Evolutionary conservation across 2,797 vertebrate genomes (phyloP).

Genomic region (Sebastes elongatus): DNA sequence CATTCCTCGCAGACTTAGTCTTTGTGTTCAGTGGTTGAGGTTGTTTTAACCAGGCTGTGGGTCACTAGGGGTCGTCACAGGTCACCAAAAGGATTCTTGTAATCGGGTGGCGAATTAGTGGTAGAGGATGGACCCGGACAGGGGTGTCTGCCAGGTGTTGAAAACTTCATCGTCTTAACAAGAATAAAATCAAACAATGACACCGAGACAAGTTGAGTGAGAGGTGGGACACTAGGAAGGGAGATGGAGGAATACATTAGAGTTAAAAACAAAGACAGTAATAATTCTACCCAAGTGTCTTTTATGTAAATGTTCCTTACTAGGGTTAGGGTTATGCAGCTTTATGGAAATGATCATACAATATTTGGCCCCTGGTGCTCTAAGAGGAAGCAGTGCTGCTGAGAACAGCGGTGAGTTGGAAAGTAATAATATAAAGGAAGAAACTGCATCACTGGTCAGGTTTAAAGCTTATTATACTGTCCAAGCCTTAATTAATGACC

Average conservation of each 20-base stretch:
- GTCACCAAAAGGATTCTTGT: conserved; percentile 71
- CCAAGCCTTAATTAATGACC: not conserved
- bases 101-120: conserved; percentile 58
- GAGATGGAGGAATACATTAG: not conserved
- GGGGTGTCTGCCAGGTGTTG: conserved; percentile 4
- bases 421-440: not conserved
- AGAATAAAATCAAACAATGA: not conserved
- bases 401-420: not conserved
- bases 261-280: not conserved
- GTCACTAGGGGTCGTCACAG: conserved; percentile 55
- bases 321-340: not conserved
- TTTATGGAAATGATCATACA: not conserved
- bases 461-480: not conserved
- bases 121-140: conserved; percentile 4
- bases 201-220: not conserved
- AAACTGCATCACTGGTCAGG: not conserved
- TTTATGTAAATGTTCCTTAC: not conserved
- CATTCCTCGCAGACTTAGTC: conserved; percentile 72
- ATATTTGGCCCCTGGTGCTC: not conserved
- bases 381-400: not conserved
- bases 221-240: not conserved
- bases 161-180: conserved; percentile 15
- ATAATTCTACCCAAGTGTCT: not conserved
- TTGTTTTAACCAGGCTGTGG: conserved; percentile 40
- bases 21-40: conserved; percentile 67